A percentile compares a stretch with the other conserved stretches of the same genome.
These are phyloP conservation scores for Archips xylosteana DNA, from an alignment of 2,888 invertebrate species.

Conservation along the genomic window DNA sequence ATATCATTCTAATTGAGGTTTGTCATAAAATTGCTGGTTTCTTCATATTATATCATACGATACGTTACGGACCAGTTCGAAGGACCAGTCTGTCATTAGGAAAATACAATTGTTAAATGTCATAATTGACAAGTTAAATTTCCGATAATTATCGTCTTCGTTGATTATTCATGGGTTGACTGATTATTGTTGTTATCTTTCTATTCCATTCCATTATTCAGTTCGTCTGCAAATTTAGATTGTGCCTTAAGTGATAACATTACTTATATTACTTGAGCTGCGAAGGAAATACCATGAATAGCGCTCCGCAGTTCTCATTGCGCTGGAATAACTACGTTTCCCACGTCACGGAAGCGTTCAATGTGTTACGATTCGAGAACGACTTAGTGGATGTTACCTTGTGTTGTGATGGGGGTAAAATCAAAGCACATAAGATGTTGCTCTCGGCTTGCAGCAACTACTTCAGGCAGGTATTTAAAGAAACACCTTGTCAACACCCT, in stretches of 20 bases:
- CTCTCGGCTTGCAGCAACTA: conserved; percentile 94
- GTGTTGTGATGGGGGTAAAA: conserved; percentile 93
- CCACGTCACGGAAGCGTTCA: conserved; percentile 92
- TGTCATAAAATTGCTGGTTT: too few relatives aligned
- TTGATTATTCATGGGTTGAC: conserved; percentile 39
- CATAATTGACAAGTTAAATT: conserved; percentile 2
- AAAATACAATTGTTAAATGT: conserved; percentile 16
- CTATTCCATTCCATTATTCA: conserved; percentile 23
- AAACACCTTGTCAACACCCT: conserved; percentile 92
- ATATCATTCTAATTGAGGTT: too few relatives aligned
- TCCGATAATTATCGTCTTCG: conserved; percentile 33
- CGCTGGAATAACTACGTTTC: conserved; percentile 95
- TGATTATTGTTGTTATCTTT: conserved; percentile 40
- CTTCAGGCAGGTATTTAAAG: conserved; percentile 90
- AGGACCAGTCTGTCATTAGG: background rate
- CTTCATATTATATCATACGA: background rate
- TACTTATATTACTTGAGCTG: conserved; percentile 1
- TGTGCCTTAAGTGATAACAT: conserved; percentile 20
- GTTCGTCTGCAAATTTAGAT: conserved; percentile 22
- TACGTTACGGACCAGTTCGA: conserved; percentile 1
- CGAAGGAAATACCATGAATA: conserved; percentile 68
- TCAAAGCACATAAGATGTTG: conserved; percentile 94
- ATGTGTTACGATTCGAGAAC: conserved; percentile 88
- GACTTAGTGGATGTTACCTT: conserved; percentile 94
- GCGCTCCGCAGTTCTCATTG: conserved; percentile 93